phyloP scores from a whole-genome alignment of 2,888 invertebrate genomes.

The Drosophila parthenogenetica region DNA sequence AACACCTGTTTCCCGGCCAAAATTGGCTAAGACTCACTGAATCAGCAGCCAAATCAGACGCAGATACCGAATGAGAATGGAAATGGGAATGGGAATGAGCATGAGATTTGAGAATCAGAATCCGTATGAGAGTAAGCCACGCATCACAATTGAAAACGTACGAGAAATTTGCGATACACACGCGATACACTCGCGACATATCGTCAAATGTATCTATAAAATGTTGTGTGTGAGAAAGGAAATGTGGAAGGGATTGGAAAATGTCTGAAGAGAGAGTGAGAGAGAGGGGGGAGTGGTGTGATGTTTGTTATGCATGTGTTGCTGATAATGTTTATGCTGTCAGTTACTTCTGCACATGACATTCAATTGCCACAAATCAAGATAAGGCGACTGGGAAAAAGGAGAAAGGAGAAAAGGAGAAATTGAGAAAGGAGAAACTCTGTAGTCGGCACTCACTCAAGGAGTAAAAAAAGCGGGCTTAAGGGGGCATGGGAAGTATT shows the following conservation, averaged over 20 bases:
- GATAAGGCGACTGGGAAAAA: slow-evolving; percentile 57
- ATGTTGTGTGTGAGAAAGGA: slow-evolving; percentile 5
- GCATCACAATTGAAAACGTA: slow-evolving; percentile 59
- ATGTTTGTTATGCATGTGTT: slow-evolving; percentile 57
- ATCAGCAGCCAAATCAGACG: slow-evolving; percentile 11
- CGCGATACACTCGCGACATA: slow-evolving; percentile 58
- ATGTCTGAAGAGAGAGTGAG: not conserved
- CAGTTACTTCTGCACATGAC: slow-evolving; percentile 70
- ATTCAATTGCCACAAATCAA: slow-evolving; percentile 79
- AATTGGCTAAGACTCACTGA: slow-evolving; percentile 25
- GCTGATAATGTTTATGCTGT: slow-evolving; percentile 71
- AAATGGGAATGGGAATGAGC: slow-evolving; percentile 11
- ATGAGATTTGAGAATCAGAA: slow-evolving; percentile 13
- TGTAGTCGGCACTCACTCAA: slow-evolving; percentile 13
- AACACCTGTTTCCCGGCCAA: slow-evolving; percentile 58
- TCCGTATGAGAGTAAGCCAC: slow-evolving; percentile 28
- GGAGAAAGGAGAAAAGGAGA: slow-evolving; percentile 56
- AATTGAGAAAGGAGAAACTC: slow-evolving; percentile 21
- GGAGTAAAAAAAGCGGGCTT: slow-evolving; percentile 6
- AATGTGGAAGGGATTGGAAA: too few species aligned
- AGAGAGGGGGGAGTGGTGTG: not conserved
- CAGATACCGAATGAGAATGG: slow-evolving; percentile 13
- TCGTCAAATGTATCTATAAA: slow-evolving; percentile 61
- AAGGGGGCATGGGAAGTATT: slow-evolving; percentile 20
- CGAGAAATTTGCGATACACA: slow-evolving; percentile 45